phyloP scores from a whole-genome alignment of 2,113 vertebrate genomes.

The Formicarius rufipectus region DNA sequence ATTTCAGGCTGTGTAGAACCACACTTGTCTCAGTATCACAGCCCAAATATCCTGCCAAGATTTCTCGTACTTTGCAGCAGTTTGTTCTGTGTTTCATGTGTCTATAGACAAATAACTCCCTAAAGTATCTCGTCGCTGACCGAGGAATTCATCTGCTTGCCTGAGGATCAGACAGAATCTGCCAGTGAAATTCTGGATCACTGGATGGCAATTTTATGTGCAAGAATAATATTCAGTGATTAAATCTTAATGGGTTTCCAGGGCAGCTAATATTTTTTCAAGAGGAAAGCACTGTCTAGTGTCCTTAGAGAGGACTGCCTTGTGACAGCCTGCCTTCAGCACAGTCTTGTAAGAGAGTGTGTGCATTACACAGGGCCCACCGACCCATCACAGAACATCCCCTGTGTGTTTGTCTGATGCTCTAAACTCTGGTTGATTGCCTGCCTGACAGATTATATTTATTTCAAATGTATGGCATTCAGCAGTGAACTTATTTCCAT shows the following conservation, averaged over 20 bases:
- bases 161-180: background rate
- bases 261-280: background rate
- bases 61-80: background rate
- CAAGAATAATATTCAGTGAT: background rate
- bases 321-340: background rate
- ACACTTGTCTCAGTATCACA: background rate
- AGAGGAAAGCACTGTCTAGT: background rate
- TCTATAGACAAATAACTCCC: background rate
- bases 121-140: background rate
- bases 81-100: background rate
- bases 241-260: conserved; percentile 39
- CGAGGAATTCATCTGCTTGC: background rate
- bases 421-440: background rate
- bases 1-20: background rate
- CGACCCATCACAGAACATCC: background rate
- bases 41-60: background rate
- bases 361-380: background rate
- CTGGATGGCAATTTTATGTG: background rate
- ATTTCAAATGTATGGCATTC: background rate
- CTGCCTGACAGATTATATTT: background rate
- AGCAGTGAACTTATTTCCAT: background rate
- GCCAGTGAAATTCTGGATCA: conserved; percentile 7
- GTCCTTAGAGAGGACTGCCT: background rate
- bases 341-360: background rate
- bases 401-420: background rate